phyloP scores from a whole-genome alignment of 2,888 invertebrate species.

The Hirtodrosophila cameraria region DNA sequence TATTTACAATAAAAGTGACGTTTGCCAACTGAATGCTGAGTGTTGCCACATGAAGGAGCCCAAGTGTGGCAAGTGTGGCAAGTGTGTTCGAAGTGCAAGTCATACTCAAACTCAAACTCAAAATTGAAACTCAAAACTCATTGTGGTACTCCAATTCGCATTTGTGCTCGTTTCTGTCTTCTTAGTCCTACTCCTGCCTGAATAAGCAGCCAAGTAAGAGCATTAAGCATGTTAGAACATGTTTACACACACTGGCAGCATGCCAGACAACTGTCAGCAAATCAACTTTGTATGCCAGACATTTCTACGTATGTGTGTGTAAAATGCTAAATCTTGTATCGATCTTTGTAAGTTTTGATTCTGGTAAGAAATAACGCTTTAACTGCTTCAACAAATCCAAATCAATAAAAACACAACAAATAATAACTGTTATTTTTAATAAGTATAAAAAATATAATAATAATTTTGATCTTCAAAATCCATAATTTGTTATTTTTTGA shows the following conservation, averaged over 20 bases:
- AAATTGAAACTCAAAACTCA: neutral
- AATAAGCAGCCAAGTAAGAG: conserved; percentile 20
- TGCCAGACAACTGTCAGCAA: neutral
- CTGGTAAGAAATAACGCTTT: too few species aligned
- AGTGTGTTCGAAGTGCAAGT: neutral
- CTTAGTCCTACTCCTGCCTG: neutral
- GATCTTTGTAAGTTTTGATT: too few species aligned
- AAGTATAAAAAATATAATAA: too few species aligned
- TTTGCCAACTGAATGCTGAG: conserved; percentile 19
- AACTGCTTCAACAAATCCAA: too few species aligned
- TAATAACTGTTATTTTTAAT: too few species aligned
- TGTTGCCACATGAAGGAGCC: conserved; percentile 4
- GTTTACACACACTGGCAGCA: neutral
- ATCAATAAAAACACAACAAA: too few species aligned
- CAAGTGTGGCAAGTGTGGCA: conserved; percentile 16
- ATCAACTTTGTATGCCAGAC: neutral
- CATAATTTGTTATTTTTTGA: too few species aligned
- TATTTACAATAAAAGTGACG: conserved; percentile 47
- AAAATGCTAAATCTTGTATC: too few species aligned
- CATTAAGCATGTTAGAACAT: neutral
- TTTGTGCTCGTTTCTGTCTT: conserved; percentile 10
- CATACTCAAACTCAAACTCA: neutral
- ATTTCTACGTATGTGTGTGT: too few species aligned
- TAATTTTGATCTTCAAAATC: too few species aligned
- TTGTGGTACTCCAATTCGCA: neutral